A percentile compares a stretch with the other conserved stretches of the same genome.
These are phyloP conservation scores for Eustalomyia histrio DNA, from an alignment of 2,888 invertebrate genomes.

Conservation along the genomic window DNA sequence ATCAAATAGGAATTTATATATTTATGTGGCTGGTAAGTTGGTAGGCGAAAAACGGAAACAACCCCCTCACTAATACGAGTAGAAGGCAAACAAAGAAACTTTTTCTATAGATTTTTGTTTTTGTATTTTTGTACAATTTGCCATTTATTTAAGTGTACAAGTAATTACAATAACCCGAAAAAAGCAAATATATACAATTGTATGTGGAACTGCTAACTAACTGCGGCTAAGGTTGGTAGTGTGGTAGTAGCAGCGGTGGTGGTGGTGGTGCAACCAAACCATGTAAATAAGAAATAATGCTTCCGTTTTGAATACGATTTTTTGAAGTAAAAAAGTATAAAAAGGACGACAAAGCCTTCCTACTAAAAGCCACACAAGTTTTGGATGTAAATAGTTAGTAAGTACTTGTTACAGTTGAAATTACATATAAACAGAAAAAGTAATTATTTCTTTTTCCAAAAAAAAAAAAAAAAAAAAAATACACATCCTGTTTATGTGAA, in stretches of 20 bases:
- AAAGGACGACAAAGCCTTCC: slow-evolving; percentile 17
- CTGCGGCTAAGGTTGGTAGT: not conserved
- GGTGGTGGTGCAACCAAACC: slow-evolving; percentile 23
- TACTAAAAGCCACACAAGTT: slow-evolving; percentile 36
- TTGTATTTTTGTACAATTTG: slow-evolving; percentile 34
- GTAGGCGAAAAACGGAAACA: slow-evolving; percentile 15
- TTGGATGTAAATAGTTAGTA: not conserved
- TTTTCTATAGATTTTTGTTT: slow-evolving; percentile 4
- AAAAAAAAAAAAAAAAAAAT: slow-evolving; percentile 3
- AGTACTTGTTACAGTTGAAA: not conserved
- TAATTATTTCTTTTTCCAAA: slow-evolving; percentile 2
- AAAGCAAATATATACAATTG: slow-evolving; percentile 12
- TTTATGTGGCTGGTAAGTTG: slow-evolving; percentile 14
- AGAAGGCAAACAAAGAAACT: slow-evolving; percentile 21
- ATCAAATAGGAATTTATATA: slow-evolving; percentile 47
- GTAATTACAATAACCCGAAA: slow-evolving; percentile 48
- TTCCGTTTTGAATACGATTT: slow-evolving; percentile 48
- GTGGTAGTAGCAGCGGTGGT: slow-evolving; percentile 1
- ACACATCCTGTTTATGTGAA: slow-evolving; percentile 47
- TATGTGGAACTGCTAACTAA: not conserved
- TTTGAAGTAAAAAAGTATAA: not conserved
- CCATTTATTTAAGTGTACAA: slow-evolving; percentile 50
- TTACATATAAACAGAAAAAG: slow-evolving; percentile 1
- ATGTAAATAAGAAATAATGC: slow-evolving; percentile 52
- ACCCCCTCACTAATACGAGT: slow-evolving; percentile 10